Percentiles rank a stretch among this genome's conserved stretches.
phyloP scores from a whole-genome alignment of 2,888 invertebrate genomes.

The Machimus rusticus region DNA sequence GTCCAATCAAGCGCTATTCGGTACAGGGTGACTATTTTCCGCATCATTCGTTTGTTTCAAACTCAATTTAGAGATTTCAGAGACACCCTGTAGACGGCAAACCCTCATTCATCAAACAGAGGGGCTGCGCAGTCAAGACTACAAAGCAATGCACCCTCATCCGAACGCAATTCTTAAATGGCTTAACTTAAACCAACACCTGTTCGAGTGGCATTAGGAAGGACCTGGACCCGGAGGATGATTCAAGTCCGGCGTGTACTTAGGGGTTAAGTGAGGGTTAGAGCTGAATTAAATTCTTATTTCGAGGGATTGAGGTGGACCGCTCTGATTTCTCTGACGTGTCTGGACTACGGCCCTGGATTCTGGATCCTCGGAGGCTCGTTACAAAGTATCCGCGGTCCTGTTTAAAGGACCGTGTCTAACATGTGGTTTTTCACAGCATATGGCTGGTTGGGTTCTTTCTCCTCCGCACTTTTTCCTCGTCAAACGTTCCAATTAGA shows the following conservation, averaged over 20 bases:
- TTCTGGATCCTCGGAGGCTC: not conserved
- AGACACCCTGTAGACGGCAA: not conserved
- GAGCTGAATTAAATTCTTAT: constrained; percentile 46
- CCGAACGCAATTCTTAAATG: constrained; percentile 35
- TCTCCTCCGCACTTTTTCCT: constrained; percentile 14
- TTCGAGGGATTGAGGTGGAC: constrained; percentile 38
- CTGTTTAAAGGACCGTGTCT: constrained; percentile 62
- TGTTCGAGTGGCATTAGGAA: constrained; percentile 53
- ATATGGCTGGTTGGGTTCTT: constrained; percentile 62
- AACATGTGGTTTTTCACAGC: constrained; percentile 63
- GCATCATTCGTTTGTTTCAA: not conserved
- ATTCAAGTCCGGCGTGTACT: constrained; percentile 21
- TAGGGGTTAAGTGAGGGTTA: constrained; percentile 43
- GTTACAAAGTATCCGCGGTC: constrained; percentile 52
- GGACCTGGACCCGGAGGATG: constrained; percentile 44
- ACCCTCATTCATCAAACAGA: not conserved
- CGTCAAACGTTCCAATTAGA: constrained; percentile 61
- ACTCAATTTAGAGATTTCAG: not conserved
- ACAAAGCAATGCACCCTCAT: constrained; percentile 41
- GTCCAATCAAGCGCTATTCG: constrained; percentile 40
- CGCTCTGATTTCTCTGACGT: not conserved
- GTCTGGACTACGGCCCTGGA: constrained; percentile 24
- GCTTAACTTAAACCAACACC: constrained; percentile 52
- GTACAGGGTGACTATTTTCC: constrained; percentile 11
- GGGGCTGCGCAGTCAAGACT: constrained; percentile 7